Conservation (phyloP, 2,888 invertebrate genomes). For the Drosophila greeni region DNA sequence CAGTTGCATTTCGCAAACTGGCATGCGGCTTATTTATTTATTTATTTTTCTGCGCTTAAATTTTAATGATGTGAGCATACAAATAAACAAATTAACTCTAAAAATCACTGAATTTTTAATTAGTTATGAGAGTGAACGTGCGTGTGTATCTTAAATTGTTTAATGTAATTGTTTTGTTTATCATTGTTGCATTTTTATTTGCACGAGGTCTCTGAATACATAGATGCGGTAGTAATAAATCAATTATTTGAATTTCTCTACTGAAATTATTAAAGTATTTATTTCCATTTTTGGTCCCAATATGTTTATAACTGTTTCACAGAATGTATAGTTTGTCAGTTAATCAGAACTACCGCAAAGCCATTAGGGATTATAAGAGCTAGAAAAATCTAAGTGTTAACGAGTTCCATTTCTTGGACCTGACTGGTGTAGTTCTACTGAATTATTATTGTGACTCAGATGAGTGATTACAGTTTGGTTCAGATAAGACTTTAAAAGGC, state of each 20-base stretch:
- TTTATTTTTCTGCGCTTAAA: conserved; percentile 46
- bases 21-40: conserved; percentile 56
- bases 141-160: conserved; percentile 41
- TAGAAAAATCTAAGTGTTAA: neutral
- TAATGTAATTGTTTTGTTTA: conserved; percentile 65
- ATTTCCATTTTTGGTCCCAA: neutral
- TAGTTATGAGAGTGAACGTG: neutral
- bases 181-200: conserved; percentile 37
- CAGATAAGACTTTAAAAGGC: neutral
- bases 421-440: neutral
- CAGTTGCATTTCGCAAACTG: conserved; percentile 54
- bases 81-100: conserved; percentile 71
- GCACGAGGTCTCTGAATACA: conserved; percentile 7
- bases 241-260: conserved; percentile 50
- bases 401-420: neutral
- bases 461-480: neutral
- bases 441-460: neutral
- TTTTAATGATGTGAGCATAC: conserved; percentile 53
- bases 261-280: neutral
- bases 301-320: neutral
- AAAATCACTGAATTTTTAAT: conserved; percentile 58
- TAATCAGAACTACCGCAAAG: too few relatives aligned
- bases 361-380: too few relatives aligned
- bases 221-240: conserved; percentile 43
- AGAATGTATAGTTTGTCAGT: neutral